phyloP scores from a whole-genome alignment of 2,113 vertebrate species.

The Piaya cayana region DNA sequence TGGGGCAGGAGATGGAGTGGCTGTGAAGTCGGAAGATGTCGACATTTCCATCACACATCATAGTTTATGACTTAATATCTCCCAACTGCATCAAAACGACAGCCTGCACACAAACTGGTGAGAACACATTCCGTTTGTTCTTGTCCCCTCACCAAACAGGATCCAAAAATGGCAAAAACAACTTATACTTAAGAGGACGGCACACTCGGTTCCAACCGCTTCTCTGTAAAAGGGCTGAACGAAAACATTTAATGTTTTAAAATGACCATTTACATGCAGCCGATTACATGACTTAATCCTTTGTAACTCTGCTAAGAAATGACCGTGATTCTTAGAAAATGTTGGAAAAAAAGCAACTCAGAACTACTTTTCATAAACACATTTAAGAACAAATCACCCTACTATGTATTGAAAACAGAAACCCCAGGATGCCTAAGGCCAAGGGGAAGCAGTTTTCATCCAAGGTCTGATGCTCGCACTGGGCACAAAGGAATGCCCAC shows the following conservation, averaged over 20 bases:
- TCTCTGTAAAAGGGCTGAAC: slow-evolving; percentile 4
- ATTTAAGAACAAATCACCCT: slow-evolving; percentile 1
- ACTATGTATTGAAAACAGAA: not conserved
- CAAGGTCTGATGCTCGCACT: slow-evolving; percentile 16
- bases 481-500: slow-evolving; percentile 23
- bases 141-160: slow-evolving; percentile 48
- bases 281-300: not conserved
- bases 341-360: not conserved
- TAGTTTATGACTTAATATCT: slow-evolving; percentile 11
- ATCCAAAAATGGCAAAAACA: slow-evolving; percentile 35
- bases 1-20: not conserved
- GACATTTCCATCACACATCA: not conserved
- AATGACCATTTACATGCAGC: slow-evolving; percentile 1
- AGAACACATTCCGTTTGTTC: not conserved
- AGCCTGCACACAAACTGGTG: not conserved
- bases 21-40: not conserved
- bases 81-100: slow-evolving; percentile 36
- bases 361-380: slow-evolving; percentile 24
- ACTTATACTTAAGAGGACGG: not conserved
- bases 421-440: not conserved
- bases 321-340: not conserved
- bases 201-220: slow-evolving; percentile 15
- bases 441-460: slow-evolving; percentile 4
- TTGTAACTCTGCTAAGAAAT: slow-evolving; percentile 14
- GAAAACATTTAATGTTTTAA: slow-evolving; percentile 3